A percentile compares a stretch with the other conserved stretches of the same genome.
Conservation (phyloP, 2,113 vertebrate species). For the Microtus richardsoni region DNA sequence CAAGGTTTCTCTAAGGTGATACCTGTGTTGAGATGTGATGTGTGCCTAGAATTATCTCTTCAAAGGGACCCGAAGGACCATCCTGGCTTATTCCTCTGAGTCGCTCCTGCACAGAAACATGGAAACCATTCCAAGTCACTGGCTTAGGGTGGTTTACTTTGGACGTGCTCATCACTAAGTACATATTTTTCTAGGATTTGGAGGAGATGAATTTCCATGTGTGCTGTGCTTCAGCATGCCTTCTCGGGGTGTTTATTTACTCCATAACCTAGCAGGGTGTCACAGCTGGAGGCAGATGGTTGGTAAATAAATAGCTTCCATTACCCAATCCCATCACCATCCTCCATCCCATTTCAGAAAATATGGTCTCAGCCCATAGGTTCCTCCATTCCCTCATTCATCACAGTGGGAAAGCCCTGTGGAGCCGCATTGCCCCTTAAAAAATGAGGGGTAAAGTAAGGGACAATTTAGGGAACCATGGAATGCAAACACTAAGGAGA, state of each 20-base stretch:
- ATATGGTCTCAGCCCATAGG: conserved; percentile 20
- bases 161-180: conserved; percentile 66
- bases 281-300: conserved; percentile 76
- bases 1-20: background rate
- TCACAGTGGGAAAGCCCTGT: conserved; percentile 15
- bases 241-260: conserved; percentile 75
- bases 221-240: conserved; percentile 47
- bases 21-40: background rate
- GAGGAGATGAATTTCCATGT: conserved; percentile 76
- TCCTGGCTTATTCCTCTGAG: background rate
- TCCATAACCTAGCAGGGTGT: conserved; percentile 71
- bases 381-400: conserved; percentile 17
- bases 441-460: conserved; percentile 44
- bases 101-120: background rate
- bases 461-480: background rate
- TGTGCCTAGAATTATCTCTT: background rate
- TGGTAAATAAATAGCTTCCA: conserved; percentile 76
- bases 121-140: conserved; percentile 47
- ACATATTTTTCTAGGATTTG: conserved; percentile 78
- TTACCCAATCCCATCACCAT: conserved; percentile 61
- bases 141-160: conserved; percentile 73
- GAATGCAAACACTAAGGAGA: conserved; percentile 1
- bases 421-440: background rate
- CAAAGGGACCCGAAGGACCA: background rate
- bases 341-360: conserved; percentile 50